These are phyloP conservation scores for Aplochiton taeniatus DNA, from an alignment of 2,797 vertebrate genomes.

Conservation along the genomic window DNA sequence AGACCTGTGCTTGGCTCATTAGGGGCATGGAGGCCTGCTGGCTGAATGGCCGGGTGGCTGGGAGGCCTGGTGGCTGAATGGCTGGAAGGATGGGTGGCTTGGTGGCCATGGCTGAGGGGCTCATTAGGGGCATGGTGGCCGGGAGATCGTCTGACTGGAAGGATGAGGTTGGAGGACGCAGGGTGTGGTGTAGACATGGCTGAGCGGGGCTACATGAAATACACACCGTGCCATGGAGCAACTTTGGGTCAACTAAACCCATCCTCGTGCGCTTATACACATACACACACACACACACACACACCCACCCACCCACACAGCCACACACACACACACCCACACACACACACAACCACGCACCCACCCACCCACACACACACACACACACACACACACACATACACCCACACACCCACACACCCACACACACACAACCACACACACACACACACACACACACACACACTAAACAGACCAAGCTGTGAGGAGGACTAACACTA, in stretches of 20 bases:
- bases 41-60: too few relatives aligned
- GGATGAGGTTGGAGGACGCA: background rate
- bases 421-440: background rate
- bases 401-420: background rate
- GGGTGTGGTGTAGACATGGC: conserved; percentile 43
- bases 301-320: background rate
- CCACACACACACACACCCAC: too few relatives aligned
- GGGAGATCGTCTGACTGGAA: too few relatives aligned
- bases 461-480: too few relatives aligned
- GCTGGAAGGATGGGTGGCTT: background rate
- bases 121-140: too few relatives aligned
- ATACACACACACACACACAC: background rate
- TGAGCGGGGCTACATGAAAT: conserved; percentile 59
- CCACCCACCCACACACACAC: background rate
- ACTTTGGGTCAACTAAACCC: conserved; percentile 59
- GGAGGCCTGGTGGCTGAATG: too few relatives aligned
- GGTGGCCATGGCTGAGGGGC: too few relatives aligned
- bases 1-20: too few relatives aligned
- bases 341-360: background rate
- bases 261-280: conserved; percentile 5
- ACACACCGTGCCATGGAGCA: conserved; percentile 64
- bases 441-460: too few relatives aligned
- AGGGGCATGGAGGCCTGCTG: too few relatives aligned
- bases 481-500: too few relatives aligned
- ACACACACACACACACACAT: too few relatives aligned